Evolutionary conservation across 2,797 vertebrate genomes (phyloP).

Genomic region (Xyrichtys novacula): DNA sequence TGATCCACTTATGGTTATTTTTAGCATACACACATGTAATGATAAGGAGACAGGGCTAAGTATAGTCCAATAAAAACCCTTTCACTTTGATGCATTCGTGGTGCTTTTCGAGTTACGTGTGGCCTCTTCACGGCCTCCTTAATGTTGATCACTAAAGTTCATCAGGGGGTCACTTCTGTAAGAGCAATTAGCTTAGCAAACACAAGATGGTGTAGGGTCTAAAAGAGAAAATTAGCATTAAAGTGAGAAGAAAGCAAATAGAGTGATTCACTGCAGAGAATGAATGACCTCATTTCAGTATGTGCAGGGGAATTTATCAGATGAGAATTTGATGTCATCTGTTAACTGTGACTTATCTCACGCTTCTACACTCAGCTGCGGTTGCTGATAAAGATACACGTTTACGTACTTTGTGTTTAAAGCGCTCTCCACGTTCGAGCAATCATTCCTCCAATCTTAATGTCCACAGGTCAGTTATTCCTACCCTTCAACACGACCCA

Average conservation of each 20-base stretch:
- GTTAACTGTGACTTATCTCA: slow-evolving; percentile 4
- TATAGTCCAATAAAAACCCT: neutral
- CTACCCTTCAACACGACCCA: too few species aligned
- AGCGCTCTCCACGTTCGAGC: too few species aligned
- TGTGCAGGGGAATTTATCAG: neutral
- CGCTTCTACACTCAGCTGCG: neutral
- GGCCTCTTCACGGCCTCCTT: slow-evolving; percentile 2
- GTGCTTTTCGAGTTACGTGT: slow-evolving; percentile 4
- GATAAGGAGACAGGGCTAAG: neutral
- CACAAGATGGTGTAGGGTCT: slow-evolving; percentile 19
- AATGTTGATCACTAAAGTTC: slow-evolving; percentile 40
- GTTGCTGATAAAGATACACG: neutral
- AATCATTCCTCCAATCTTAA: too few species aligned
- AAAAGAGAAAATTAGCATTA: slow-evolving; percentile 40
- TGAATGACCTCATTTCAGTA: slow-evolving; percentile 27
- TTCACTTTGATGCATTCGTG: neutral
- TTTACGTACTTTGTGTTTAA: too few species aligned
- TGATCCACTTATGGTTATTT: neutral
- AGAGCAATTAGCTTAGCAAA: slow-evolving; percentile 57
- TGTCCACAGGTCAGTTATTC: too few species aligned
- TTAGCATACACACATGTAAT: neutral
- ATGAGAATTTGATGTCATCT: neutral
- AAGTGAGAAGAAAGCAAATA: slow-evolving; percentile 36
- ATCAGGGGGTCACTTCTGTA: slow-evolving; percentile 25
- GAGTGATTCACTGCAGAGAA: slow-evolving; percentile 17